Evolutionary conservation across 2,113 vertebrate species (phyloP), one percentile per base, ranked within the genome.

Genomic region (Opisthocomus hoazin): DNA sequence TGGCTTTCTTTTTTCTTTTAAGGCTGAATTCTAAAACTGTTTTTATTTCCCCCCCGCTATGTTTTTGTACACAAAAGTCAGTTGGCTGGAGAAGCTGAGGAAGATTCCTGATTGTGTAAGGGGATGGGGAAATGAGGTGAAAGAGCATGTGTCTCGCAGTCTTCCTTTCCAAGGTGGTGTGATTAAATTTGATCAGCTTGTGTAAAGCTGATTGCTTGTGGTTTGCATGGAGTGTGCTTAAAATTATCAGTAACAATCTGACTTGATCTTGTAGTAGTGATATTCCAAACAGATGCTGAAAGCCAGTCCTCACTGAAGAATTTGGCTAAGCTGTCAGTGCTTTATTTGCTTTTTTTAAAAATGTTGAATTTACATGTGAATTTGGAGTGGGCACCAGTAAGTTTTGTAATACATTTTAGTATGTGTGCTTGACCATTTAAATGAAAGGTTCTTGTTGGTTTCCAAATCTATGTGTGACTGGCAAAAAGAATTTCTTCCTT

Each of bases 61-160:
- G 92, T 97, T 94, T 97, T 96, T 97, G 85, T 96, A 95, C 73
- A 88, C 89, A 79, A 97, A 98, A 98, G 98, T 97, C 98, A 98
- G 91, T 97, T 98, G 98, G 98, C 97, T 97, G 98, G 98, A 98
- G 98, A 98, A 98, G 98, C 97, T 98, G 96, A 98, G 98, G 99
- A 99, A 97, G 96, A 98, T 99, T 97, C 98, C 98, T 75, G 97
- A 93, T 94, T 98, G 97, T 96, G 95, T 99, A 86, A 95, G 98
- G 98, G 98, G 96, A 92, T 98, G 99, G 97, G 98, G 98, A 96
- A 95, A 91, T 96, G 97, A 92, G 84, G 97, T 98, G 98, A 98
- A 98, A 96, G 95, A 96, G 92, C 98, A 97, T 94, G 97, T 98
- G 93, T 96, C 98, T 92, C 97, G 90, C 96, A 98, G 97, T 69